Conservation (phyloP, 2,888 invertebrate species). For the Gandaritis pyraliata region DNA sequence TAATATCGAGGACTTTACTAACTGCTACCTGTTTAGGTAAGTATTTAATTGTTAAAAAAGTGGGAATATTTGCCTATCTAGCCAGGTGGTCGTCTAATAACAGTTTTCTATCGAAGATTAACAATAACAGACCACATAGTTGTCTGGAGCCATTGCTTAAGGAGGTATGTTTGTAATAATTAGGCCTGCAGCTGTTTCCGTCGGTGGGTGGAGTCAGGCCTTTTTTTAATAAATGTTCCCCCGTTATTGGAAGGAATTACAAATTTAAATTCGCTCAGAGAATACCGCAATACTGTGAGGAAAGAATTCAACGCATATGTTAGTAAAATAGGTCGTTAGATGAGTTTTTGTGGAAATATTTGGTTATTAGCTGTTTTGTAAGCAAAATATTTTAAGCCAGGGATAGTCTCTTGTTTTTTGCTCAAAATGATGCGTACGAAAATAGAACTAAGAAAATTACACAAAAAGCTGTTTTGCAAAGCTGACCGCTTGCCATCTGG, state of each 20-base stretch:
- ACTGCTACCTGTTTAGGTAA: background rate
- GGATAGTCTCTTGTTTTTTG: slow-evolving; percentile 10
- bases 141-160: slow-evolving; percentile 64
- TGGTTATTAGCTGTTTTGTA: slow-evolving; percentile 29
- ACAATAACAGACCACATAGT: slow-evolving; percentile 62
- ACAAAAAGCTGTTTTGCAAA: slow-evolving; percentile 10
- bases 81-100: slow-evolving; percentile 55
- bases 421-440: slow-evolving; percentile 1
- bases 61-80: slow-evolving; percentile 42
- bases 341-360: slow-evolving; percentile 44
- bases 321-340: slow-evolving; percentile 60
- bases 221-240: slow-evolving; percentile 74
- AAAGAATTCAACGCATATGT: slow-evolving; percentile 79
- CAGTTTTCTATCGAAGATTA: slow-evolving; percentile 54
- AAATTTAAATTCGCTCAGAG: slow-evolving; percentile 82
- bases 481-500: slow-evolving; percentile 30
- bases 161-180: slow-evolving; percentile 77
- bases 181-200: slow-evolving; percentile 82
- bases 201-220: slow-evolving; percentile 68
- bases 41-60: slow-evolving; percentile 21
- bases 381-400: slow-evolving; percentile 16
- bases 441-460: slow-evolving; percentile 22
- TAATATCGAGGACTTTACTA: background rate
- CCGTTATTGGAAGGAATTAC: slow-evolving; percentile 80
- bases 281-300: slow-evolving; percentile 67